Evolutionary conservation across 2,113 vertebrate species (phyloP), one percentile per base, ranked within the genome.

Genomic region (Brienomyrus brachyistius): DNA sequence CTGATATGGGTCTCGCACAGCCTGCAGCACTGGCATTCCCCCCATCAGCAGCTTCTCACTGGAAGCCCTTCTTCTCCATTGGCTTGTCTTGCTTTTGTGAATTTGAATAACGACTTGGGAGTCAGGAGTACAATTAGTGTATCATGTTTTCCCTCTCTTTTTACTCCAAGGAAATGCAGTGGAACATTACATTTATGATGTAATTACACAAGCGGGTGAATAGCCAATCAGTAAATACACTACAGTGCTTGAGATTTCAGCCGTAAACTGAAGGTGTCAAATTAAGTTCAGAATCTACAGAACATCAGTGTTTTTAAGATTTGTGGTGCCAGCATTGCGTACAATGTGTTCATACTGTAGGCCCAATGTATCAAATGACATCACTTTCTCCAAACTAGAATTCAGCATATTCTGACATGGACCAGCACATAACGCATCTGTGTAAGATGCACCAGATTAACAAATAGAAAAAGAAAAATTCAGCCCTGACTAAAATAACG

Each of bases 81-180:
- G 85, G 31, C 51, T n/a, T 88, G 54, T 88, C 54, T 86, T 52
- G 35, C 85, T 31, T 86, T 48, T 54, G 50, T 54, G n/a, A 86
- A 31, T 52, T 52, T 52, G 31, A 54, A 86, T 86, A 86, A 86
- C n/a, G 27, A 54, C 85, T 54, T 52, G 48, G 74, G 74, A 17
- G 35, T 80, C 31, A 77, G 70, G 70, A 77, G 70, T 77, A 77
- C 70, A 40, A 43, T 80, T 80, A 43, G 6, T 17, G 17, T 80
- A 43, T 80, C 74, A 80, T 15, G 35, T 83, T 83, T 83, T 45
- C 80, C 40, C 80, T 83, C 80, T 47, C 45, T 45, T 45, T 83
- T 23, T 47, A 17, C 80, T 83, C 45, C 40, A 83, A 43, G 80
- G 35, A 83, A 40, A 83, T 83, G 62, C 27, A 70, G 62, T 13